These are phyloP conservation scores for Osmoderma eremita DNA, from an alignment of 2,888 invertebrate species.

Conservation along the genomic window DNA sequence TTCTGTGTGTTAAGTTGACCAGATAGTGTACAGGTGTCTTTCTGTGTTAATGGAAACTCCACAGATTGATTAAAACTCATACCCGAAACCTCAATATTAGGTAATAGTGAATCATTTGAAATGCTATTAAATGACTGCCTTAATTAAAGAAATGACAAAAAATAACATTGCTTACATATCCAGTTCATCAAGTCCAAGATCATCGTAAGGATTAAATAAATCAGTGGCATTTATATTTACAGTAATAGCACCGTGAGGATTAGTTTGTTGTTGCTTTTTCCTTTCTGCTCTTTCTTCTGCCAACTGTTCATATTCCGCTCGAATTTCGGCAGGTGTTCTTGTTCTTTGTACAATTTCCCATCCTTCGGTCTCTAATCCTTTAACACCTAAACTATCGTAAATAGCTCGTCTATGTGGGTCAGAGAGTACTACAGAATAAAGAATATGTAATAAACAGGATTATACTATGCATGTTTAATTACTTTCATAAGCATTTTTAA, in stretches of 20 bases:
- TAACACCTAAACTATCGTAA: slow-evolving; percentile 89
- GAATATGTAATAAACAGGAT: slow-evolving; percentile 6
- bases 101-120: slow-evolving; percentile 66
- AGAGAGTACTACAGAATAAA: slow-evolving; percentile 74
- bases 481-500: slow-evolving; percentile 94
- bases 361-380: slow-evolving; percentile 92
- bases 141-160: slow-evolving; percentile 40
- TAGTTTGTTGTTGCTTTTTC: slow-evolving; percentile 87
- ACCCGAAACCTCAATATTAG: slow-evolving; percentile 88
- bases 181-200: slow-evolving; percentile 68
- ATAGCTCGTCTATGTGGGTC: slow-evolving; percentile 95
- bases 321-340: slow-evolving; percentile 93
- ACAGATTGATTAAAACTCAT: slow-evolving; percentile 94
- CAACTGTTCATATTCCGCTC: slow-evolving; percentile 94
- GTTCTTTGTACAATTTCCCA: slow-evolving; percentile 95
- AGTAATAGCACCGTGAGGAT: slow-evolving; percentile 88
- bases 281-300: slow-evolving; percentile 88
- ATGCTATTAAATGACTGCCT: slow-evolving; percentile 51
- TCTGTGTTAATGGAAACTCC: slow-evolving; percentile 88
- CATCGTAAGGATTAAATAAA: slow-evolving; percentile 85
- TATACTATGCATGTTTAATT: slow-evolving; percentile 44
- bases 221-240: slow-evolving; percentile 94
- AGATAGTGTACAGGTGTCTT: slow-evolving; percentile 85
- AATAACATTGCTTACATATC: slow-evolving; percentile 54
- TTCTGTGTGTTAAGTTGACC: slow-evolving; percentile 88